Evolutionary conservation across 2,888 invertebrate genomes (phyloP), one percentile per base, ranked within the genome.

Genomic region (Macrophya annulata): DNA sequence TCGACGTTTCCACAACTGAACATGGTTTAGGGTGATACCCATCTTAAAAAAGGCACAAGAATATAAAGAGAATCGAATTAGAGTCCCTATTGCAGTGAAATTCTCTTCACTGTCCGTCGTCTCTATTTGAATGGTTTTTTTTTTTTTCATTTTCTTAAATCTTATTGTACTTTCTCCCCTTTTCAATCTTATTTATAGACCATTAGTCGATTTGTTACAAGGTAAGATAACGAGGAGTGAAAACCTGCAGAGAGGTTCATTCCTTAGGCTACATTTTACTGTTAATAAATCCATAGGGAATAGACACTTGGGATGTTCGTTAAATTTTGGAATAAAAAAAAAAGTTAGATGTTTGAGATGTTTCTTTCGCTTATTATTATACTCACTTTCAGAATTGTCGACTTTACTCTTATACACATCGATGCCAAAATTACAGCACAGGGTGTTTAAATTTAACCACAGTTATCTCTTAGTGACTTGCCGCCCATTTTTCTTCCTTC

Each of bases 381-480:
- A n/a, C 5, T 6, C 8, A n/a, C 15, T 43, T n/a, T n/a, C 43
- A 37, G 43, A 72, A n/a, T 72, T 40, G 71, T 37, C 40, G 43
- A 72, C 71, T 72, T 55, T 31, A 68, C 10, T 43, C 12, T 8
- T 6, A 8, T n/a, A n/a, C n/a, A n/a, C 8, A 1, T 55, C 45
- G 25, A n/a, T 25, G 74, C 45, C 74, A 43, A 31, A 74, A 74
- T 74, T 74, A 45, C 25, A 74, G 74, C 31, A 3, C 1, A 3
- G 74, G 45, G 21, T 74, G 71, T 68, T 81, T 62, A 43, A 62
- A 62, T 81, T 81, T 81, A 81, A 71, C 48, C 51, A 83, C 83
- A 71, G 71, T 51, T 83, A 83, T 83, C 83, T 83, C 31, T 31
- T n/a, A 10, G 45, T 25, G 45, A 12, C n/a, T 45, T 8, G 15